These are phyloP conservation scores for Cheirogaleus medius DNA, from an alignment of 2,113 vertebrate genomes.

Conservation along the genomic window DNA sequence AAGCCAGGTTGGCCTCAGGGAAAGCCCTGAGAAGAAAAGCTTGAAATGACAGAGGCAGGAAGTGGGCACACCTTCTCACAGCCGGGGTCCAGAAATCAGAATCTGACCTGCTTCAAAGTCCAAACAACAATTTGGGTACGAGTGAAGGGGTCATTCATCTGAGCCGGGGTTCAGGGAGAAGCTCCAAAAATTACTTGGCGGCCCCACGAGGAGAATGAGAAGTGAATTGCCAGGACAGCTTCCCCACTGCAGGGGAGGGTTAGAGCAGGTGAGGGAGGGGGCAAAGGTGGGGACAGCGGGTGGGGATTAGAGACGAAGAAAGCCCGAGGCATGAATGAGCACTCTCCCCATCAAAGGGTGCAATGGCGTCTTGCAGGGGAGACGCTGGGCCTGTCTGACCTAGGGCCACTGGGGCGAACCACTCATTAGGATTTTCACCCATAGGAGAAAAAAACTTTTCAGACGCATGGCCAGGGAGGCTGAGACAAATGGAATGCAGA, in stretches of 20 bases:
- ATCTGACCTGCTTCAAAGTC: background rate
- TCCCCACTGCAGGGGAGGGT: background rate
- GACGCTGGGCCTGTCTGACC: background rate
- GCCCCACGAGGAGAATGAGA: background rate
- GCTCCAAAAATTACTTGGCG: background rate
- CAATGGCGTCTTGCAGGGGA: background rate
- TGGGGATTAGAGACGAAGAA: background rate
- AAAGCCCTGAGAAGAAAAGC: background rate
- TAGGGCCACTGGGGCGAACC: fast-evolving
- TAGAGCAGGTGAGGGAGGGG: background rate
- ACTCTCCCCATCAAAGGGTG: background rate
- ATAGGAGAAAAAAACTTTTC: background rate
- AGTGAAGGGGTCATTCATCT: fast-evolving
- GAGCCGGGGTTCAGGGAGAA: background rate
- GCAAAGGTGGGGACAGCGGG: background rate
- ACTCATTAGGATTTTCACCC: background rate
- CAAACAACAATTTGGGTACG: background rate
- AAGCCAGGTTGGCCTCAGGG: background rate
- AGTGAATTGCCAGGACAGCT: no score
- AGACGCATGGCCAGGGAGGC: background rate
- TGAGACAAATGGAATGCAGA: background rate
- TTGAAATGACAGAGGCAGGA: background rate
- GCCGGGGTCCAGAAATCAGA: background rate
- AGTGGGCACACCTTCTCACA: background rate
- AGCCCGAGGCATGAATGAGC: background rate